Conservation (phyloP, 1,140 invertebrate genomes). For the Drosophila gunungcola region DNA sequence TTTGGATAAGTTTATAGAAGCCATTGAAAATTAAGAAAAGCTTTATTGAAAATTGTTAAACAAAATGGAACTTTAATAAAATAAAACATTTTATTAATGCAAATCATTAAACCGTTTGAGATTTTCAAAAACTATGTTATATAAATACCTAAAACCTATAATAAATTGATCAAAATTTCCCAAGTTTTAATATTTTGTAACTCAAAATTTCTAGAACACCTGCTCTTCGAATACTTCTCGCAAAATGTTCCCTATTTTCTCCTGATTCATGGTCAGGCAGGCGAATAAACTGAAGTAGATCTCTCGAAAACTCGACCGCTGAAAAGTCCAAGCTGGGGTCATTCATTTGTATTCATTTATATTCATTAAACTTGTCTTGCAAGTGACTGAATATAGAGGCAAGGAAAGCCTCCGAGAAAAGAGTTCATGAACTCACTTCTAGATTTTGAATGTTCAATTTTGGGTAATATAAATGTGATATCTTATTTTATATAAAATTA, state of each 20-base stretch:
- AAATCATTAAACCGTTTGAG: too few relatives aligned
- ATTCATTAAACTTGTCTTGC: conserved; percentile 28
- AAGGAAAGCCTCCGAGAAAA: neutral
- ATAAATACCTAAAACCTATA: too few relatives aligned
- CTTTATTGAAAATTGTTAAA: too few relatives aligned
- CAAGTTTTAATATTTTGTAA: too few relatives aligned
- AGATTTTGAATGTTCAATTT: neutral
- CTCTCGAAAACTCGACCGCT: conserved; percentile 11
- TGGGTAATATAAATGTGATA: neutral
- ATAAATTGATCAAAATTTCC: too few relatives aligned
- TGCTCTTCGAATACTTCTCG: neutral
- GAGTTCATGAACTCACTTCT: conserved; percentile 4
- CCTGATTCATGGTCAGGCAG: neutral
- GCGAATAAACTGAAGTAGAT: conserved; percentile 2
- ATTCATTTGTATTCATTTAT: conserved; percentile 27
- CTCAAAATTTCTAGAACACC: neutral
- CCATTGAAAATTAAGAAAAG: too few relatives aligned
- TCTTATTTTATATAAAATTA: neutral
- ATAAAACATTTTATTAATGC: too few relatives aligned
- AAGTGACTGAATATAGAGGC: conserved; percentile 4
- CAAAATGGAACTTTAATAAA: too few relatives aligned
- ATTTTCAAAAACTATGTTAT: too few relatives aligned
- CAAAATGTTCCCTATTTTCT: neutral
- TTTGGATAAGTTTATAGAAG: too few relatives aligned
- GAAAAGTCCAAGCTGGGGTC: conserved; percentile 14